Evolutionary conservation across 2,888 invertebrate species (phyloP).

Genomic region (Sphaeridia pumilis): DNA sequence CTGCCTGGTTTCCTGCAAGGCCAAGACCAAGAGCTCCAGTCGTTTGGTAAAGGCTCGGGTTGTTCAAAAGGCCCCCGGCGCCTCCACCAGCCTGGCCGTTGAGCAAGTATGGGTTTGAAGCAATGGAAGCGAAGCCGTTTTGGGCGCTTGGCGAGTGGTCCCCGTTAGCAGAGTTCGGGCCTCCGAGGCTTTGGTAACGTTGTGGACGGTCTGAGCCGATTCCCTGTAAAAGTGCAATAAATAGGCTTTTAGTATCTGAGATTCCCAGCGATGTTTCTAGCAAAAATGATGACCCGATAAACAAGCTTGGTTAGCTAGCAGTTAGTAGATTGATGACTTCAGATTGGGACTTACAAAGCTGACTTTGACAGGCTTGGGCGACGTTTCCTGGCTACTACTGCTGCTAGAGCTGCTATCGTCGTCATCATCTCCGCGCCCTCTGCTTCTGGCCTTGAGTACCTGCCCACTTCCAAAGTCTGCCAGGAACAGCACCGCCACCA

Average conservation of each 20-base stretch:
- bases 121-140: constrained; percentile 7
- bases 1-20: not conserved
- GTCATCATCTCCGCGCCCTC: constrained; percentile 7
- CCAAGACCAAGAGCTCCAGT: constrained; percentile 1
- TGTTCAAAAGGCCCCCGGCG: constrained; percentile 1
- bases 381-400: constrained; percentile 8
- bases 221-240: not conserved
- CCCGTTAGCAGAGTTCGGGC: not conserved
- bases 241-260: not conserved
- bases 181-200: constrained; percentile 1
- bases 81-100: constrained; percentile 6
- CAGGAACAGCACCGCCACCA: not conserved
- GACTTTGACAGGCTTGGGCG: constrained; percentile 4
- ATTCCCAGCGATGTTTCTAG: not conserved
- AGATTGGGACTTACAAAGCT: not conserved
- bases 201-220: constrained; percentile 3
- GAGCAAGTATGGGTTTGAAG: constrained; percentile 6
- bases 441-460: not conserved
- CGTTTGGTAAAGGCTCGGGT: not conserved
- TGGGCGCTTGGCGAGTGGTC: constrained; percentile 11
- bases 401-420: constrained; percentile 2
- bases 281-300: not conserved
- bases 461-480: not conserved
- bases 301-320: too few relatives aligned
- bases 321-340: not conserved